phyloP scores from a whole-genome alignment of 2,113 vertebrate species.

The Aythya baeri region DNA sequence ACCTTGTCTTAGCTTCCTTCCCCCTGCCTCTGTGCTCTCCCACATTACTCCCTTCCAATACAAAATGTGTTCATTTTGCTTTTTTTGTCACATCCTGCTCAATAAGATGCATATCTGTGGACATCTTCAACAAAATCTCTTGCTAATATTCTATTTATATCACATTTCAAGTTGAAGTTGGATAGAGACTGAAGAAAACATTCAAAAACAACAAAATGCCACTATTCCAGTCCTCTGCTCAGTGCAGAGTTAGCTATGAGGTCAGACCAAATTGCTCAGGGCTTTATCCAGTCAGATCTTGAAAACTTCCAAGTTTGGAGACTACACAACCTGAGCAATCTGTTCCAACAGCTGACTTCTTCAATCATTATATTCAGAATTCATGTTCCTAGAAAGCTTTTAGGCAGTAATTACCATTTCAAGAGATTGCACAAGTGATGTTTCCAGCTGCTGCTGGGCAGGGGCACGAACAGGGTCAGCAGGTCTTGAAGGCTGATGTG shows the following conservation, averaged over 20 bases:
- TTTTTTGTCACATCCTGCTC: neutral
- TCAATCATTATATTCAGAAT: neutral
- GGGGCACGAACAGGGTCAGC: neutral
- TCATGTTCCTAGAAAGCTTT: neutral
- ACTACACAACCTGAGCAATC: neutral
- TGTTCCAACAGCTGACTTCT: neutral
- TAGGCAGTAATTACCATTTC: conserved; percentile 66
- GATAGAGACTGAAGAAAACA: neutral
- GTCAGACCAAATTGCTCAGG: neutral
- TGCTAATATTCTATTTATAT: neutral
- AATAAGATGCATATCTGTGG: neutral
- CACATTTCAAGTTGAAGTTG: too few species aligned
- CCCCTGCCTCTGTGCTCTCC: neutral
- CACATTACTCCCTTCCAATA: neutral
- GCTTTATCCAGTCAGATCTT: neutral
- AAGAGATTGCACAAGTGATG: neutral
- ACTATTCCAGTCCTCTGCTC: neutral
- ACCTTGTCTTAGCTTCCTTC: neutral
- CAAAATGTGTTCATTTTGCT: neutral
- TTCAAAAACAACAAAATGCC: neutral
- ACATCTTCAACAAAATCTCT: neutral
- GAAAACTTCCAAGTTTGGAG: neutral
- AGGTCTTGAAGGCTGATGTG: neutral
- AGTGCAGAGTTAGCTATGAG: neutral
- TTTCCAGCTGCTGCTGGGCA: neutral